These are phyloP conservation scores for Metopolophium dirhodum DNA, from an alignment of 1,140 invertebrate species.

Conservation along the genomic window DNA sequence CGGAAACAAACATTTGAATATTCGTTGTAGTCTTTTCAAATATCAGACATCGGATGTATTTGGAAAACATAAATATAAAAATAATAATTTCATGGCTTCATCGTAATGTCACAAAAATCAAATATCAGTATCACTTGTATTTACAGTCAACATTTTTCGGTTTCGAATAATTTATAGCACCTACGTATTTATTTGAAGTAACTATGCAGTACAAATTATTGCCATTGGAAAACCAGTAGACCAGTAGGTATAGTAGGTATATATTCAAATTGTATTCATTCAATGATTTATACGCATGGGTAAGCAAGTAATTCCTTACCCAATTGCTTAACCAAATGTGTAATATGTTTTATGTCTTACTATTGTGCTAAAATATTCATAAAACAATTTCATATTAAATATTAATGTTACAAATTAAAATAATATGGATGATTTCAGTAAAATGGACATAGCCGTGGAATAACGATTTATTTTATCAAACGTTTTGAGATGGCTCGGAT, in stretches of 20 bases:
- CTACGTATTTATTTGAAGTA: not conserved
- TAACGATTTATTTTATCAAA: not conserved
- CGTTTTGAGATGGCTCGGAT: not conserved
- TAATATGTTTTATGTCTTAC: not conserved
- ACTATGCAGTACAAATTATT: not conserved
- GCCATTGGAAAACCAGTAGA: too few relatives aligned
- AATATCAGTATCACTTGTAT: not conserved
- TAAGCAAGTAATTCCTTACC: not conserved
- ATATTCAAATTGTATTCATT: not conserved
- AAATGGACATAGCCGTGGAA: not conserved
- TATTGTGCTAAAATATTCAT: not conserved
- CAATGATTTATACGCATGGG: not conserved
- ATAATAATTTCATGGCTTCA: too few relatives aligned
- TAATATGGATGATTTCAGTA: not conserved
- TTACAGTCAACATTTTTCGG: not conserved
- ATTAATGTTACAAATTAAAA: not conserved
- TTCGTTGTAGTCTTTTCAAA: not conserved
- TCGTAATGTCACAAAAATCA: not conserved
- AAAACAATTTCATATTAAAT: too few relatives aligned
- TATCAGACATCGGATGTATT: too few relatives aligned
- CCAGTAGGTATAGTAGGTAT: too few relatives aligned
- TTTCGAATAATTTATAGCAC: not conserved
- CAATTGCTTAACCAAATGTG: not conserved
- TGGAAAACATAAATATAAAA: too few relatives aligned
- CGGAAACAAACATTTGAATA: not conserved